Evolutionary conservation across 2,113 vertebrate genomes (phyloP).

Genomic region (Thalassarche chlororhynchos): DNA sequence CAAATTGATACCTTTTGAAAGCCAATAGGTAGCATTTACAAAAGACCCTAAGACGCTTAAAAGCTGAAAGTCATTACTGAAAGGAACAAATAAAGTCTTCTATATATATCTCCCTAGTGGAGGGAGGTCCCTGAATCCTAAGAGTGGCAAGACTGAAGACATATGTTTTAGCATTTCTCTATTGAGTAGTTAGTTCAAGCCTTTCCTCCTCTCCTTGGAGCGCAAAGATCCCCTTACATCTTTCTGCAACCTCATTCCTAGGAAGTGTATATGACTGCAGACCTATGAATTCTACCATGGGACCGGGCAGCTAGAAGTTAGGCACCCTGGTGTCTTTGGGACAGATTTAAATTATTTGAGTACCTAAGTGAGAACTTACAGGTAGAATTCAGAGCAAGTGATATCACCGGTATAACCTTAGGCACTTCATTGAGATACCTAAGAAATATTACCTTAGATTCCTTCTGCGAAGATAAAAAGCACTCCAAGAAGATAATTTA

Average conservation of each 20-base stretch:
- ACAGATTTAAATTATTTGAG: background rate
- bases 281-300: background rate
- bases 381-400: background rate
- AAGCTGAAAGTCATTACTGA: background rate
- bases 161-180: background rate
- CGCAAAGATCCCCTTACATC: background rate
- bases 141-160: background rate
- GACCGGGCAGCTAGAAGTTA: background rate
- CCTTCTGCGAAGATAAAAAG: background rate
- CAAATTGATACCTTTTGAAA: background rate
- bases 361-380: background rate
- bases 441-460: background rate
- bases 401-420: background rate
- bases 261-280: background rate
- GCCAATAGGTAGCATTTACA: background rate
- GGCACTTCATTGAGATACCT: background rate
- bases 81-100: background rate
- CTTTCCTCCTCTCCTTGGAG: background rate
- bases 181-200: background rate
- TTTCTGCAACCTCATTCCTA: background rate
- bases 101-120: background rate
- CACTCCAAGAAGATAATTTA: background rate
- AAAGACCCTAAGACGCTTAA: background rate
- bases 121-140: background rate
- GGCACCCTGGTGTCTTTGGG: background rate